Percentiles rank a stretch among this genome's conserved stretches.
phyloP scores from a whole-genome alignment of 1,140 invertebrate genomes.

The Mya arenaria region DNA sequence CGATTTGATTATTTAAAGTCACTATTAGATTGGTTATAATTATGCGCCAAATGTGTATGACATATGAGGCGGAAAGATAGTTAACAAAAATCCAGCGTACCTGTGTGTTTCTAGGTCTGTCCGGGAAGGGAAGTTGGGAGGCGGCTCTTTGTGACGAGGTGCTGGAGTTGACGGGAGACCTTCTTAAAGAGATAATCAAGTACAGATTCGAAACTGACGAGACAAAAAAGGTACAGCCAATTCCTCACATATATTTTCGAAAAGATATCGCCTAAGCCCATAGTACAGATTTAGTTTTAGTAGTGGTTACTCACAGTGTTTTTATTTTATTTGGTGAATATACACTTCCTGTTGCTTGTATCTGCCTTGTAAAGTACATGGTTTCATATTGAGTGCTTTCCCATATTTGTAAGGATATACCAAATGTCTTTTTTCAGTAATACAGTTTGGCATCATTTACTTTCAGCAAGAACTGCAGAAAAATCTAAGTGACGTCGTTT shows the following conservation, averaged over 20 bases:
- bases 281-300: neutral
- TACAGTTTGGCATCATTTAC: neutral
- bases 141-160: slow-evolving; percentile 21
- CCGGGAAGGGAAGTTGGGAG: slow-evolving; percentile 44
- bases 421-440: neutral
- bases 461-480: slow-evolving; percentile 48
- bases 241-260: no score
- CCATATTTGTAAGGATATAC: neutral
- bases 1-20: no score
- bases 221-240: slow-evolving; percentile 31
- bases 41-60: no score
- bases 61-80: no score
- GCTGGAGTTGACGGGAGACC: slow-evolving; percentile 25
- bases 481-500: slow-evolving; percentile 34
- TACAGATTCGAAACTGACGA: slow-evolving; percentile 35
- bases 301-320: neutral
- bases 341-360: neutral
- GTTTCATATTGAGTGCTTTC: neutral
- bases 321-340: neutral
- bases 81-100: no score
- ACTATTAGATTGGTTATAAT: no score
- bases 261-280: no score
- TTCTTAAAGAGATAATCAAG: slow-evolving; percentile 29
- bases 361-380: neutral
- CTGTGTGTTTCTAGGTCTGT: slow-evolving; percentile 8